Evolutionary conservation across 1,140 invertebrate genomes (phyloP).

Genomic region (Diploscapter pachys): DNA sequence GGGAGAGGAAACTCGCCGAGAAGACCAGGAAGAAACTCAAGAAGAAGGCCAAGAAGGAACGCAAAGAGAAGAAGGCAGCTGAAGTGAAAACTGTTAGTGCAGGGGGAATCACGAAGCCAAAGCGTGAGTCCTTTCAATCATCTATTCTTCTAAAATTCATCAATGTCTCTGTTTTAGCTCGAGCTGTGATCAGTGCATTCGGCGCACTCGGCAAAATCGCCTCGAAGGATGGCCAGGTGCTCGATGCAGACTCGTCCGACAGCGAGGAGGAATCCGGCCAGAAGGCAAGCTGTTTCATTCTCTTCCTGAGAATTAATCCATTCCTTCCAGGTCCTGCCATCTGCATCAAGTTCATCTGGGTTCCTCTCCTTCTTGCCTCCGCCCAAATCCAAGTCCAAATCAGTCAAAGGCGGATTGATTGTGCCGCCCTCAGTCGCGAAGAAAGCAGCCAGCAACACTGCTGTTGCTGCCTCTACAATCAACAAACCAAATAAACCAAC

Average conservation of each 20-base stretch:
- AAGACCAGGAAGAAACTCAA: slow-evolving; percentile 14
- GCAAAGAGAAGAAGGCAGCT: slow-evolving; percentile 13
- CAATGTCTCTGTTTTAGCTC: not conserved
- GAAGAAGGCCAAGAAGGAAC: slow-evolving; percentile 14
- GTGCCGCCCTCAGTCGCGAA: not conserved
- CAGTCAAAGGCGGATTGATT: not conserved
- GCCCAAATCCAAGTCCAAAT: slow-evolving; percentile 7
- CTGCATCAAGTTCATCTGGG: not conserved
- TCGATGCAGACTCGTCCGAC: not conserved
- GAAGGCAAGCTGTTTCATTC: not conserved
- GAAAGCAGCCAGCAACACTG: not conserved
- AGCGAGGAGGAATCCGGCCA: not conserved
- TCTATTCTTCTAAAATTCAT: not conserved
- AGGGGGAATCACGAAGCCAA: not conserved
- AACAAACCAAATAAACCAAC: not conserved
- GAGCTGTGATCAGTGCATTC: slow-evolving; percentile 8
- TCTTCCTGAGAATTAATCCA: not conserved
- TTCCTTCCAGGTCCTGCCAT: not conserved
- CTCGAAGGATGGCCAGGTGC: not conserved
- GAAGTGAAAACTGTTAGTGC: not conserved
- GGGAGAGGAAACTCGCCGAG: slow-evolving; percentile 12
- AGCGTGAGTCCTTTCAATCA: not conserved
- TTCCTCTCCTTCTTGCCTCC: not conserved
- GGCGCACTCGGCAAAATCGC: slow-evolving; percentile 2
- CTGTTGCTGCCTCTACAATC: not conserved